Base-by-base conservation (phyloP, 2,797 vertebrate genomes). In the Sciurus carolinensis region DNA sequence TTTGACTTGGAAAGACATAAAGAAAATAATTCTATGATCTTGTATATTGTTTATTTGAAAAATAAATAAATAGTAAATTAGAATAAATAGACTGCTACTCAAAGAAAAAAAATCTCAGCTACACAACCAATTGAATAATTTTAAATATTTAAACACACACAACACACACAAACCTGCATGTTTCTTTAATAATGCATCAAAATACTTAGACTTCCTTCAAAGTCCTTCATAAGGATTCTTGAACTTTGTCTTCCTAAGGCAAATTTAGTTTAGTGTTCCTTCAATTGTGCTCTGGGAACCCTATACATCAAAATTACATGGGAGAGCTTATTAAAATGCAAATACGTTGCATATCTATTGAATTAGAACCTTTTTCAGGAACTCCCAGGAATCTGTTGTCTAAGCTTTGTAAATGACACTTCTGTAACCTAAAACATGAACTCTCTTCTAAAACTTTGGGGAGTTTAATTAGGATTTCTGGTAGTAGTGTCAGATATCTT, bases 181-280 rank as follows among this genome's bases (percentile, higher is more conserved):
- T 72, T 93, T 93, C 79, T 89, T 96, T 86, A 73, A 82, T 72
- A 94, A 28, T 39, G 50, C 33, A 36, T 39, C 64, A 22, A 64
- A 93, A 93, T 64, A 82, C n/a, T 82, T 64, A 71, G 30, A 39
- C 42, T 90, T 92, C 33, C 11, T 52, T 71, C 69, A 12, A 72
- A 88, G 47, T 50, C 10, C 62, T 82, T 62, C 64, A 20, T 42
- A 96, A 90, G 2, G 14, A 95, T 79, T 90, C n/a, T 59, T 81
- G 18, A 92, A 39, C n/a, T 96, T 95, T 93, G 47, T 94, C 81
- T 91, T 95, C 36, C 57, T 69, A 26, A 47, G 22, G 22, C 39
- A 92, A 91, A 90, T 73, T 81, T 77, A 64, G 69, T 80, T 89
- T 64, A 52, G 59, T 24, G 5, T 81, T 91, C 80, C 42, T 79